A percentile compares a stretch with the other conserved stretches of the same genome.
Conservation (phyloP, 2,113 vertebrate genomes). For the Bombycilla garrulus region DNA sequence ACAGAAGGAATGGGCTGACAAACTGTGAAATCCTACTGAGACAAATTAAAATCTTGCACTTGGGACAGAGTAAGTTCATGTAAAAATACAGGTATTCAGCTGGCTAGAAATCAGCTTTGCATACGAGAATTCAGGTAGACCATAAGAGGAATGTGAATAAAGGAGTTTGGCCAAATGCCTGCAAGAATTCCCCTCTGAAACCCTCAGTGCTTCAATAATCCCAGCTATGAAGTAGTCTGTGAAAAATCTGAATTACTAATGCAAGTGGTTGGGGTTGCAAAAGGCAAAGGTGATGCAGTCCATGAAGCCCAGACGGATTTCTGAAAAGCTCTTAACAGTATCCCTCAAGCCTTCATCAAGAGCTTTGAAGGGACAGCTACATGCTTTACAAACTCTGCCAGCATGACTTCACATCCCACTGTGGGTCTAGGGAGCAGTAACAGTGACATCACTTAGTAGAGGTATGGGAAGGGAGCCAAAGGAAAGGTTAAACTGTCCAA, state of each 20-base stretch:
- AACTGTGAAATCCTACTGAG: not conserved
- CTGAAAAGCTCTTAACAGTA: not conserved
- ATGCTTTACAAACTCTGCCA: not conserved
- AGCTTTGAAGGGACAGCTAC: not conserved
- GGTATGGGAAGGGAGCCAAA: not conserved
- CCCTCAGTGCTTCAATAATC: not conserved
- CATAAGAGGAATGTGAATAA: not conserved
- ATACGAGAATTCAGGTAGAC: not conserved
- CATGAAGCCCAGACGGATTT: not conserved
- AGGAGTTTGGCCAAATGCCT: not conserved
- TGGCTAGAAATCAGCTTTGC: not conserved
- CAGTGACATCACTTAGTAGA: accelerated
- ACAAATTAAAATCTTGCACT: not conserved
- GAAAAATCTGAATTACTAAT: not conserved
- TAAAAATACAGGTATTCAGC: not conserved
- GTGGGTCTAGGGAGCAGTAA: not conserved
- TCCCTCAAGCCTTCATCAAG: not conserved
- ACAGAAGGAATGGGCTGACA: not conserved
- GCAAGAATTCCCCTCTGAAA: not conserved
- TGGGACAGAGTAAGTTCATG: not conserved
- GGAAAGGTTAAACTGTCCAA: not conserved
- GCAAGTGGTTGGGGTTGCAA: not conserved
- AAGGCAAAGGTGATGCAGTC: not conserved
- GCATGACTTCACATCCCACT: not conserved
- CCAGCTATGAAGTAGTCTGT: not conserved